Evolutionary conservation across 2,888 invertebrate genomes (phyloP).

Genomic region (Agriopis marginaria): DNA sequence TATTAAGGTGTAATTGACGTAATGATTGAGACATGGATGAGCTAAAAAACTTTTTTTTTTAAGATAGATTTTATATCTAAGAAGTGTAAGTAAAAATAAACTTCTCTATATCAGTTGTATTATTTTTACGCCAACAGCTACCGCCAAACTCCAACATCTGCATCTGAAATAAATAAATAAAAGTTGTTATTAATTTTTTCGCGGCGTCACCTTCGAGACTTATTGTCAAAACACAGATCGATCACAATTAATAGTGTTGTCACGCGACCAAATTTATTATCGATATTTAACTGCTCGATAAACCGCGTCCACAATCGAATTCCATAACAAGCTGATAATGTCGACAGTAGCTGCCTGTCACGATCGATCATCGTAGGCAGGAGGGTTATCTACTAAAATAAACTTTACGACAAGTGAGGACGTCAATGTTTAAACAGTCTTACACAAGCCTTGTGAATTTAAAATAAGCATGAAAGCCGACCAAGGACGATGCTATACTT

Average conservation of each 20-base stretch:
- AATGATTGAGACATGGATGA: too few relatives aligned
- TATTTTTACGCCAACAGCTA: not conserved
- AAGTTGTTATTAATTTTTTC: not conserved
- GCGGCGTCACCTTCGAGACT: slow-evolving; percentile 3
- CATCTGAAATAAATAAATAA: slow-evolving; percentile 50
- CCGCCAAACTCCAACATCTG: not conserved
- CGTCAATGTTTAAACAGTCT: slow-evolving; percentile 65
- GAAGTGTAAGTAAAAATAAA: slow-evolving; percentile 33
- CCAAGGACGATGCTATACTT: slow-evolving; percentile 5
- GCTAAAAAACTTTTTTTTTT: too few relatives aligned
- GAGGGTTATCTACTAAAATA: slow-evolving; percentile 66
- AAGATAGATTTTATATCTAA: not conserved
- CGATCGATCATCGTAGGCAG: slow-evolving; percentile 77
- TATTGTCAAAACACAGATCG: slow-evolving; percentile 57
- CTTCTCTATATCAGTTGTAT: slow-evolving; percentile 47
- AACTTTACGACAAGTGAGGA: slow-evolving; percentile 73
- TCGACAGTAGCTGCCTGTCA: slow-evolving; percentile 63
- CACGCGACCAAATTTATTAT: slow-evolving; percentile 64
- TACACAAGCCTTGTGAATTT: slow-evolving; percentile 56
- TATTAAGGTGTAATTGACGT: too few relatives aligned
- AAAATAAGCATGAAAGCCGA: slow-evolving; percentile 23
- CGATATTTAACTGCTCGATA: slow-evolving; percentile 63
- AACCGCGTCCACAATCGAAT: slow-evolving; percentile 58
- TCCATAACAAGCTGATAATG: slow-evolving; percentile 64
- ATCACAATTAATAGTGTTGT: slow-evolving; percentile 74